Percentiles rank a stretch among this genome's conserved stretches.
Evolutionary conservation across 2,113 vertebrate species (phyloP).

Genomic region (Oncorhynchus keta): DNA sequence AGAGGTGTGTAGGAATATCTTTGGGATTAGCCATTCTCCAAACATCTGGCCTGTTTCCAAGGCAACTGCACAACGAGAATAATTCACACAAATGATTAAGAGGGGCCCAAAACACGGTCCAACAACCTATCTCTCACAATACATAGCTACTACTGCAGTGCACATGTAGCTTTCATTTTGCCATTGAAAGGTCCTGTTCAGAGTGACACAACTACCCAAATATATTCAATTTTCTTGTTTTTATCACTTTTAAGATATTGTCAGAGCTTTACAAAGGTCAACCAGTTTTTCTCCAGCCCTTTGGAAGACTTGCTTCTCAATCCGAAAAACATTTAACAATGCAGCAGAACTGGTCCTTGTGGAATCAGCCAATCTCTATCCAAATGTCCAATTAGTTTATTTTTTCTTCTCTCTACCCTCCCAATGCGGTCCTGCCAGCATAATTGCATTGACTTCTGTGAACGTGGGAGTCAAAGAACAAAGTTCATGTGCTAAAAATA

Average conservation of each 20-base stretch:
- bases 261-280: no score
- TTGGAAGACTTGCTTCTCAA: background rate
- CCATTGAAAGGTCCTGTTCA: background rate
- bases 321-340: background rate
- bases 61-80: slow-evolving; percentile 15
- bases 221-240: background rate
- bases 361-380: background rate
- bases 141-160: background rate
- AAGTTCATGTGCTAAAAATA: slow-evolving; percentile 12
- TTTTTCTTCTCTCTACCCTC: slow-evolving; percentile 3
- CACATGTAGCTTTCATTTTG: no score
- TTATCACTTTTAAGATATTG: background rate
- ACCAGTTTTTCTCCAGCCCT: background rate
- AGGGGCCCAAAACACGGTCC: background rate
- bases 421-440: slow-evolving; percentile 3
- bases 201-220: no score
- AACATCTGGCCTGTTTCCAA: slow-evolving; percentile 51
- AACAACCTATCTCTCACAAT: background rate
- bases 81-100: slow-evolving; percentile 23
- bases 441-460: slow-evolving; percentile 29
- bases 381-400: background rate
- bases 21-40: slow-evolving; percentile 49
- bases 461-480: background rate
- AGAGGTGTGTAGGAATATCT: background rate
- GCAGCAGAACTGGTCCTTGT: background rate